phyloP scores from a whole-genome alignment of 2,113 vertebrate genomes.

The Aptenodytes forsteri region DNA sequence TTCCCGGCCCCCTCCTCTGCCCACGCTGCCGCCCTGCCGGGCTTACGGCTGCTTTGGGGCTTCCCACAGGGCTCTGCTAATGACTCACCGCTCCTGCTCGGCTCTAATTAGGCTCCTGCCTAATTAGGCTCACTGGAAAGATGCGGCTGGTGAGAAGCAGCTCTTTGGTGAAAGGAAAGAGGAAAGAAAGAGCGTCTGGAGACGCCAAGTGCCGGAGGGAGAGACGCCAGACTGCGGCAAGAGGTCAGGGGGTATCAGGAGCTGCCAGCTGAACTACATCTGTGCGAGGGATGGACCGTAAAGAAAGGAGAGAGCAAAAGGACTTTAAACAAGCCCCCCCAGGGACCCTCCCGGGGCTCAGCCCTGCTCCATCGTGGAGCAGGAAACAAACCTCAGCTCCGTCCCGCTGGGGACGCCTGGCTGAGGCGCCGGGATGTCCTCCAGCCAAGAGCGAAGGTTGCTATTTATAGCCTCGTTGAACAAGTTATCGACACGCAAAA shows the following conservation, averaged over 20 bases:
- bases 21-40: neutral
- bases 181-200: constrained; percentile 10
- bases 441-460: neutral
- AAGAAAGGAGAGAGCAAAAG: neutral
- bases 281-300: neutral
- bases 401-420: neutral
- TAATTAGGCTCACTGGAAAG: constrained; percentile 26
- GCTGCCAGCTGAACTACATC: neutral
- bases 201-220: neutral
- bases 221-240: neutral
- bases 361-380: neutral
- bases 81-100: neutral
- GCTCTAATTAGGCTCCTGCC: constrained; percentile 36
- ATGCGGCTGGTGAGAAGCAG: neutral
- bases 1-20: neutral
- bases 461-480: neutral
- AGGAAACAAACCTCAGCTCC: neutral
- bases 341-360: neutral
- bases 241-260: neutral
- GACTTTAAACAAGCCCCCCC: rapidly evolving
- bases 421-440: neutral
- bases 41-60: neutral
- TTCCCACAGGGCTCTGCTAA: neutral
- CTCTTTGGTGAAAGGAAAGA: neutral
- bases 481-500: neutral